phyloP scores from a whole-genome alignment of 2,113 vertebrate genomes.

The Pluvianellus socialis region DNA sequence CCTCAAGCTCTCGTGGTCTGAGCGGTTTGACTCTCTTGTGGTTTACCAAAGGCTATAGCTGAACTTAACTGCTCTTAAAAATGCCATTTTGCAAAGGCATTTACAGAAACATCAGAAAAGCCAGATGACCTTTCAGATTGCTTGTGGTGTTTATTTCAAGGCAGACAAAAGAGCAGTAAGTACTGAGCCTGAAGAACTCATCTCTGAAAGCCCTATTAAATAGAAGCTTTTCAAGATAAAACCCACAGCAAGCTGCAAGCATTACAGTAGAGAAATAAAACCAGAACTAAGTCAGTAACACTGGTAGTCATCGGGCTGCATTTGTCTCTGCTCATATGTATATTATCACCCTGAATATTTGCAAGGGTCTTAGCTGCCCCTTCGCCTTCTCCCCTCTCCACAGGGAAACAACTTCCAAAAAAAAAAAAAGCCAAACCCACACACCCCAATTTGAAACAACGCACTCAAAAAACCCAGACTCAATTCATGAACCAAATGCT shows the following conservation, averaged over 20 bases:
- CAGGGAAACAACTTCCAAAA: neutral
- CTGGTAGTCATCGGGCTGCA: neutral
- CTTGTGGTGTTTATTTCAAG: slow-evolving; percentile 34
- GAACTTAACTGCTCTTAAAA: slow-evolving; percentile 51
- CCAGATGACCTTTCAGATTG: slow-evolving; percentile 46
- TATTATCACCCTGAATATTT: neutral
- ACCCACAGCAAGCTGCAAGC: neutral
- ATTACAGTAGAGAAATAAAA: neutral
- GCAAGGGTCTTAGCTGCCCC: neutral
- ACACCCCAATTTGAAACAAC: neutral
- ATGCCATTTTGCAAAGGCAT: slow-evolving; percentile 32
- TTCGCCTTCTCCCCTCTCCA: neutral
- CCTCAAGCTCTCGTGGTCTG: neutral
- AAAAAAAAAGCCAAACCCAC: neutral
- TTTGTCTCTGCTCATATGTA: neutral
- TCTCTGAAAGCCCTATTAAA: slow-evolving; percentile 19
- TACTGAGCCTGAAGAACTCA: slow-evolving; percentile 9
- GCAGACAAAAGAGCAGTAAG: neutral
- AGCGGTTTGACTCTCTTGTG: neutral
- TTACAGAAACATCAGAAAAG: slow-evolving; percentile 25
- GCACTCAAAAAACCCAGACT: neutral
- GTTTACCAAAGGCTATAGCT: slow-evolving; percentile 33
- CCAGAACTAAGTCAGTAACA: neutral
- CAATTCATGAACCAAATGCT: neutral
- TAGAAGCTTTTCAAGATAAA: neutral